Conservation (phyloP, 2,888 invertebrate species). For the Drosophila kambysellisi region DNA sequence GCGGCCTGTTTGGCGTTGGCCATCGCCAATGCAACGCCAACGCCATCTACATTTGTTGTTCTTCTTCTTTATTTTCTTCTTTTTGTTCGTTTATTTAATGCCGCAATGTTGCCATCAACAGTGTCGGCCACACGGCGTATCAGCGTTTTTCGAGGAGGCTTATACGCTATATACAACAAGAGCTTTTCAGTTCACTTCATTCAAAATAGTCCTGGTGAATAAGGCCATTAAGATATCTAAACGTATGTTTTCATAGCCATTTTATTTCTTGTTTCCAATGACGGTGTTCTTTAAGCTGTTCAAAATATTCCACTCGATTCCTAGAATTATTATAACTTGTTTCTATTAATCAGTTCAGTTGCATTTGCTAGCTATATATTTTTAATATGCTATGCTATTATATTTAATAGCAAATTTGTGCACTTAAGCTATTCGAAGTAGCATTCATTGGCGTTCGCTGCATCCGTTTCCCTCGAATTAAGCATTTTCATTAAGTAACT, state of each 20-base stretch:
- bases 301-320: not conserved
- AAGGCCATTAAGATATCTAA: constrained; percentile 18
- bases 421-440: not conserved
- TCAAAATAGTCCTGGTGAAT: constrained; percentile 12
- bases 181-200: constrained; percentile 56
- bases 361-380: not conserved
- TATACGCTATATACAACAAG: constrained; percentile 46
- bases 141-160: constrained; percentile 60
- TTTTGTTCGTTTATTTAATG: constrained; percentile 76
- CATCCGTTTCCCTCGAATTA: constrained; percentile 49
- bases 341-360: too few species aligned
- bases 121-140: constrained; percentile 70
- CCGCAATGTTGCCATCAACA: constrained; percentile 58
- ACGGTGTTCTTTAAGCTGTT: not conserved
- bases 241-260: not conserved
- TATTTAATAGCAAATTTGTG: constrained; percentile 13
- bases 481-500: constrained; percentile 75
- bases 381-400: not conserved
- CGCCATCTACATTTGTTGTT: constrained; percentile 55
- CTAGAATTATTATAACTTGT: too few species aligned
- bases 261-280: constrained; percentile 27
- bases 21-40: constrained; percentile 29
- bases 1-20: constrained; percentile 34
- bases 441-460: constrained; percentile 36
- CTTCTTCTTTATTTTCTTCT: constrained; percentile 1